A percentile compares a stretch with the other conserved stretches of the same genome.
Evolutionary conservation across 2,797 vertebrate species (phyloP).

Genomic region (Pantherophis vulpinus): DNA sequence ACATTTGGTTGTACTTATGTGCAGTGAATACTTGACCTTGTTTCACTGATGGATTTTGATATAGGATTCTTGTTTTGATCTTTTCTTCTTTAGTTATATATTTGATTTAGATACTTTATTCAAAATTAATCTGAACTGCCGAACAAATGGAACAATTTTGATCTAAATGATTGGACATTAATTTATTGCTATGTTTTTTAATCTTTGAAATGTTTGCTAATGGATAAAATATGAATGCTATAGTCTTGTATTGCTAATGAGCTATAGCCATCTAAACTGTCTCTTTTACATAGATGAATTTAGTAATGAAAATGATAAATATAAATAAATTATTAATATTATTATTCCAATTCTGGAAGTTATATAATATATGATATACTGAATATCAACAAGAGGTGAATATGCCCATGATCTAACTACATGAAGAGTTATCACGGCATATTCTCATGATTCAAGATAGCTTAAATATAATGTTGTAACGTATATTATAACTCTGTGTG

Average conservation of each 20-base stretch:
- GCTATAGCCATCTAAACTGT: neutral
- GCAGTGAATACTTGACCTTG: neutral
- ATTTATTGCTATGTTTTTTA: neutral
- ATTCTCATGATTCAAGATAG: neutral
- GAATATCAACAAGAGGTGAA: neutral
- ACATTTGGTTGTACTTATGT: neutral
- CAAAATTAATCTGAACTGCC: neutral
- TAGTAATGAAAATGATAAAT: neutral
- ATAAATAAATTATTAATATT: neutral
- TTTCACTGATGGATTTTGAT: neutral
- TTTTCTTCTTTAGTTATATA: neutral
- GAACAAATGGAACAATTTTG: neutral
- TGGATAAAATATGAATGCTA: neutral
- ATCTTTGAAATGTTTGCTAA: neutral
- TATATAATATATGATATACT: neutral
- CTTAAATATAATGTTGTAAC: neutral
- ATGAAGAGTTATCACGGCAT: neutral
- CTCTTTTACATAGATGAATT: neutral
- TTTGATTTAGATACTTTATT: neutral
- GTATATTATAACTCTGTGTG: neutral
- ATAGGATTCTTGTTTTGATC: neutral
- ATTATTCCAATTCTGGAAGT: neutral
- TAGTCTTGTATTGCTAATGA: neutral
- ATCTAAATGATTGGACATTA: neutral
- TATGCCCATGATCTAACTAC: neutral